Base-by-base conservation (phyloP, 2,113 vertebrate species). In the Vulpes ferrilata region DNA sequence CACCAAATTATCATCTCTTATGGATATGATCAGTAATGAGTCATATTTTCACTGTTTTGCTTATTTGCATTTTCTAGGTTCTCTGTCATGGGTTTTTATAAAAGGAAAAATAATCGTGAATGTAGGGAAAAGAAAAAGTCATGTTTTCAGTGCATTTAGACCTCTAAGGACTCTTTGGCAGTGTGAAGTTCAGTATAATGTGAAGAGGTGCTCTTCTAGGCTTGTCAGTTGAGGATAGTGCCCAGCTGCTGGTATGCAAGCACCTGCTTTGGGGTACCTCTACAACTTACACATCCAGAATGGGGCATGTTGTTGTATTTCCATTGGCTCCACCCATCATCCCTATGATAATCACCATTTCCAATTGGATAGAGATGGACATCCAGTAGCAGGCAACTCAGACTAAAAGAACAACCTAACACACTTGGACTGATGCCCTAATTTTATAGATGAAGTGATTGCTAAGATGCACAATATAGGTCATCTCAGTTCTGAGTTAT, bases 21-120 rank as follows among this genome's bases (percentile, higher is more conserved):
- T 25, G 83, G 69, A 87, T 38, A 15, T 27, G 53, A 71, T 64
- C 51, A 64, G 22, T 38, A 88, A 81, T 59, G 19, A 93, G 43
- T 81, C 59, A n/a, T 59, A 83, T 16, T 79, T 90, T 84, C 60
- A 11, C 23, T 84, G 5, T 85, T 83, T 62, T 90, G 17, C 13
- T 88, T 43, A 74, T 82, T 84, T 95, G 30, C 43, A 51, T 84
- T 80, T 95, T 92, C 71, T 55, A 65, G 85, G 19, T 69, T 92
- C 32, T 83, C 23, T 85, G 22, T 64, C 23, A 38, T 48, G 23
- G 55, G 4, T 69, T 82, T 90, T 84, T 86, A 10, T 87, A 88
- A 96, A 67, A 65, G 25, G 35, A 73, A 93, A 43, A 80, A 71
- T 51, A 92, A 60, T 79, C 23, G 73, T 0, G 17, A 43, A 23